Conservation (phyloP, 2,113 vertebrate genomes). For the Rhinopomastus cyanomelas region DNA sequence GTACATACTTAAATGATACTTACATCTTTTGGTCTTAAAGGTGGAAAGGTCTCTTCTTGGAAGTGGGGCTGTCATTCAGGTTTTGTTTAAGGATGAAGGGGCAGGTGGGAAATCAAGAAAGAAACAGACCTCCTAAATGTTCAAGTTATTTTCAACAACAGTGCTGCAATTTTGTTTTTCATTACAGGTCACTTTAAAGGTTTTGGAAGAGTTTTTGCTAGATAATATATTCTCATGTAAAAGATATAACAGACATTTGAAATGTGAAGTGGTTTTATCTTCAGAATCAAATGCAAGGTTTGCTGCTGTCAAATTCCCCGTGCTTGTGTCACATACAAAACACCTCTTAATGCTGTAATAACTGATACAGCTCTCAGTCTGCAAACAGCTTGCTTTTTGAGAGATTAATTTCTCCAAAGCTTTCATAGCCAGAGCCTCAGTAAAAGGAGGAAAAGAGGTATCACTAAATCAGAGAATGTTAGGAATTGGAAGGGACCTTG, state of each 20-base stretch:
- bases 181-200: not conserved
- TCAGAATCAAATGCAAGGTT: not conserved
- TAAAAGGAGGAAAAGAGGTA: not conserved
- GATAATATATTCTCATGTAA: not conserved
- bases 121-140: not conserved
- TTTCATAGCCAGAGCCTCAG: not conserved
- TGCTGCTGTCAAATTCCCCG: not conserved
- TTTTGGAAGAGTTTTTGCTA: not conserved
- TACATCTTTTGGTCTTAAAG: not conserved
- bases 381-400: not conserved
- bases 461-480: no score
- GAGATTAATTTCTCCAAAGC: not conserved
- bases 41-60: not conserved
- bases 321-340: not conserved
- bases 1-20: not conserved
- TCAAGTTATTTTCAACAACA: not conserved
- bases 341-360: not conserved
- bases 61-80: not conserved
- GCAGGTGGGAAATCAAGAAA: not conserved
- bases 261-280: not conserved
- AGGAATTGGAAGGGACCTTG: no score
- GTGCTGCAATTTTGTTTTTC: not conserved
- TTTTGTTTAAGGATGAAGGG: not conserved
- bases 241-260: not conserved
- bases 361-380: fast-evolving